Conservation (phyloP, 92 coral and sea anemone species). For the Siderastrea siderea region DNA sequence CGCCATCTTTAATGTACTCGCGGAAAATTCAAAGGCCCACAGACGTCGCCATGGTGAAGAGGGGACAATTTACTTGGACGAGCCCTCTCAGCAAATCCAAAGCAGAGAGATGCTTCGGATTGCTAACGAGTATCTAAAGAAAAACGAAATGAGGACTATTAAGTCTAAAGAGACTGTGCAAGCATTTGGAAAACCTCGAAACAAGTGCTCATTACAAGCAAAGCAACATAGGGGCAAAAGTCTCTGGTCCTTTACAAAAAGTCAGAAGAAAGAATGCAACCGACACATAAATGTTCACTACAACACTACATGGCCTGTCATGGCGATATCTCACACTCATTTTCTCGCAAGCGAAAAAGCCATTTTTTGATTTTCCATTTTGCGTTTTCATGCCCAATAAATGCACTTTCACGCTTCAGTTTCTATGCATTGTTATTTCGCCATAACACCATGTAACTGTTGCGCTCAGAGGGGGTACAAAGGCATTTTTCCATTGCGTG, state of each 20-base stretch:
- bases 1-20: conserved; percentile 37
- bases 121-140: conserved; percentile 15
- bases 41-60: conserved; percentile 40
- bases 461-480: too few relatives aligned
- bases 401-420: too few relatives aligned
- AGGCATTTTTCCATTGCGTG: too few relatives aligned
- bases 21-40: conserved; percentile 45
- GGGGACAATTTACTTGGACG: conserved; percentile 41
- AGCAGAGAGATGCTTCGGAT: too few relatives aligned
- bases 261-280: conserved; percentile 18
- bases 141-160: conserved; percentile 3
- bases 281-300: conserved; percentile 47
- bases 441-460: too few relatives aligned
- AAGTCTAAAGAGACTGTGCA: conserved; percentile 50
- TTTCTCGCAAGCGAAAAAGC: too few relatives aligned
- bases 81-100: too few relatives aligned
- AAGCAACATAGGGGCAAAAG: conserved; percentile 37
- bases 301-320: too few relatives aligned
- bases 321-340: too few relatives aligned
- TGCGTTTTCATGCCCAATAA: too few relatives aligned
- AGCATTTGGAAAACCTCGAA: conserved; percentile 50
- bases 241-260: conserved; percentile 15
- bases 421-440: too few relatives aligned
- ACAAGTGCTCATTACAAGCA: conserved; percentile 31
- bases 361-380: too few relatives aligned